Conservation (phyloP, 2,797 vertebrate genomes). For the Sebastes matsubarae region DNA sequence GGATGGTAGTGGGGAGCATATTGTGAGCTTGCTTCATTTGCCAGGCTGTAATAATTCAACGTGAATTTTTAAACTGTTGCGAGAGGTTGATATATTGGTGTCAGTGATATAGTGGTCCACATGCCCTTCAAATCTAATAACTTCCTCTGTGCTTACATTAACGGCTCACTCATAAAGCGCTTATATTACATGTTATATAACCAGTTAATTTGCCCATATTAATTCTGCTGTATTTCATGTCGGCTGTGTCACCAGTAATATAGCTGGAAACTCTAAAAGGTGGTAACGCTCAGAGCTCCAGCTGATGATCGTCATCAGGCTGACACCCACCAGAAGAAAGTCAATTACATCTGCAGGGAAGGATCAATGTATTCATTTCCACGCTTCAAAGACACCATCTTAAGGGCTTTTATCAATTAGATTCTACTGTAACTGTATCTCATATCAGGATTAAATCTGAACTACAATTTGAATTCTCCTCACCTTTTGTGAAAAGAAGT, state of each 20-base stretch:
- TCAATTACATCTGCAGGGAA: conserved; percentile 12
- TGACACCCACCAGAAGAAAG: conserved; percentile 4
- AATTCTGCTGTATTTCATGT: conserved; percentile 52
- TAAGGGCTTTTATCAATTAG: neutral
- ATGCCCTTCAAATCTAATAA: conserved; percentile 61
- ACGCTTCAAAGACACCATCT: neutral
- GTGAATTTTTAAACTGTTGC: conserved; percentile 50
- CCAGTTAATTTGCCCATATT: conserved; percentile 48
- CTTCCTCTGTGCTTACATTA: conserved; percentile 42
- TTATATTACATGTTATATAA: conserved; percentile 57
- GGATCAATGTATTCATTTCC: neutral
- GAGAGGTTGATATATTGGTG: conserved; percentile 51
- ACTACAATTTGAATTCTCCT: neutral
- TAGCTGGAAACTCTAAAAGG: conserved; percentile 26
- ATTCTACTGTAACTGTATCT: neutral
- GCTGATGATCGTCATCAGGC: conserved; percentile 20
- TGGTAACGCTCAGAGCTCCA: conserved; percentile 7
- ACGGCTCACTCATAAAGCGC: conserved; percentile 52
- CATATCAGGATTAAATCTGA: neutral
- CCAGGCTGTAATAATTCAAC: conserved; percentile 55
- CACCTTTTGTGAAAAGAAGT: neutral
- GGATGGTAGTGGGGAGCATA: conserved; percentile 26
- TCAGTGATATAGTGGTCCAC: conserved; percentile 36
- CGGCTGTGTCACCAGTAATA: conserved; percentile 36
- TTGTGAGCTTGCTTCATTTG: conserved; percentile 57